phyloP scores from a whole-genome alignment of 2,888 invertebrate genomes.

The Heliothis peltigera region DNA sequence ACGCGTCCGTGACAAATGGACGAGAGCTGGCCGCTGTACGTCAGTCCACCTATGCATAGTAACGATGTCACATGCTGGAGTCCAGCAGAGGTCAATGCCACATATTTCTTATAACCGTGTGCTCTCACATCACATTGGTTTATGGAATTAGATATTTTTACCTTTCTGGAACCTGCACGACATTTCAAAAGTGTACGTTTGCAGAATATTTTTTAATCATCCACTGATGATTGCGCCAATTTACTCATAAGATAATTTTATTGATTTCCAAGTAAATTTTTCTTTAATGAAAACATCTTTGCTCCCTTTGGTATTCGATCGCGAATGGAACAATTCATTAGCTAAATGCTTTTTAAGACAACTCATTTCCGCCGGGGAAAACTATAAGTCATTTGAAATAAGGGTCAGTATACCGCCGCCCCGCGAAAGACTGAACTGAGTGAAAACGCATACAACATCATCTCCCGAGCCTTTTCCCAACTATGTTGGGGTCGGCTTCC shows the following conservation, averaged over 20 bases:
- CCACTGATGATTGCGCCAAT: too few species aligned
- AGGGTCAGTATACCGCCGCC: slow-evolving; percentile 66
- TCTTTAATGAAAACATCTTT: slow-evolving; percentile 74
- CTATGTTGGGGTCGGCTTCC: too few species aligned
- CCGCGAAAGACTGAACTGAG: slow-evolving; percentile 75
- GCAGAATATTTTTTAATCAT: too few species aligned
- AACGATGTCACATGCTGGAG: slow-evolving; percentile 16
- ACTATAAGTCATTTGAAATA: slow-evolving; percentile 41
- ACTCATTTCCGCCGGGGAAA: slow-evolving; percentile 61
- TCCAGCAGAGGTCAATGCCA: slow-evolving; percentile 28
- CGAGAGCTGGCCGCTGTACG: not conserved
- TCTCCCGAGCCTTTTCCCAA: too few species aligned
- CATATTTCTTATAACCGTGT: slow-evolving; percentile 3
- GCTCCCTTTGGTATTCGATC: slow-evolving; percentile 81
- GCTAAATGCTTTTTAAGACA: slow-evolving; percentile 79
- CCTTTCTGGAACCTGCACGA: slow-evolving; percentile 5
- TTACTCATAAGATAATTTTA: slow-evolving; percentile 81
- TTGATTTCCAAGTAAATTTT: slow-evolving; percentile 82
- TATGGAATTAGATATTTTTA: slow-evolving; percentile 8
- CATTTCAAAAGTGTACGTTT: too few species aligned
- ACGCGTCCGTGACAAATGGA: slow-evolving; percentile 10
- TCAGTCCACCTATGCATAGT: slow-evolving; percentile 11
- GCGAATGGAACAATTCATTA: slow-evolving; percentile 75
- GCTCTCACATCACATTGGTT: too few species aligned
- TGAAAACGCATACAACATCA: too few species aligned